Base-by-base conservation (phyloP, 2,888 invertebrate genomes). In the Diachrysia chrysitis region DNA sequence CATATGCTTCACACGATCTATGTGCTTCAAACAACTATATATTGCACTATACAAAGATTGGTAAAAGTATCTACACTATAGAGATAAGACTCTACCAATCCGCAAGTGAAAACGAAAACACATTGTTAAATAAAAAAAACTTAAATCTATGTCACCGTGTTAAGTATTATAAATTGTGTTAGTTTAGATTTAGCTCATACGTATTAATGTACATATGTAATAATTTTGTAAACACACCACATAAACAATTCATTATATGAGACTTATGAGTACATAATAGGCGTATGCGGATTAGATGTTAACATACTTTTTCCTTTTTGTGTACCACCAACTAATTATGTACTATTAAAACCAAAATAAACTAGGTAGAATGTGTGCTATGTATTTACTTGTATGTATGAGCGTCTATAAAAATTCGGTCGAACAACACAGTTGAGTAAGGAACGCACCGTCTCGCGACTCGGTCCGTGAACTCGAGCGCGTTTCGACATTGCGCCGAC, bases 401-500 rank as follows among this genome's bases (percentile, higher is more conserved):
- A 72, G 69, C 70, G 82, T 85, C 87, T 89, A 89, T 86, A 89
- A 90, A 89, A 90, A 89, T 88, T 90, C 84, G 90, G 90, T 88
- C 85, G 90, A 90, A 88, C 86, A 90, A 88, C 87, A 87, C 86
- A 88, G 86, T 81, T 86, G 89, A 83, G 89, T 87, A 87, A 90
- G 90, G 90, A 91, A 90, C 91, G 90, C 82, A 78, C 72, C 85
- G 85, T 83, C 90, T 82, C 88, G 89, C 89, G 81, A 84, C 89
- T 86, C 85, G 94, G 94, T 93, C 93, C 90, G 85, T 93, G 94
- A 93, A 94, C 94, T 91, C 91, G 87, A 75, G 71, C 86, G 89
- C 88, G 89, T 87, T 88, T 91, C 93, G 95, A 95, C 95, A 93
- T 95, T 95, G 94, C 87, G 90, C 87, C 93, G 94, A 90, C 94